Evolutionary conservation across 2,797 vertebrate genomes (phyloP).

Genomic region (Phyllotis vaccarum): DNA sequence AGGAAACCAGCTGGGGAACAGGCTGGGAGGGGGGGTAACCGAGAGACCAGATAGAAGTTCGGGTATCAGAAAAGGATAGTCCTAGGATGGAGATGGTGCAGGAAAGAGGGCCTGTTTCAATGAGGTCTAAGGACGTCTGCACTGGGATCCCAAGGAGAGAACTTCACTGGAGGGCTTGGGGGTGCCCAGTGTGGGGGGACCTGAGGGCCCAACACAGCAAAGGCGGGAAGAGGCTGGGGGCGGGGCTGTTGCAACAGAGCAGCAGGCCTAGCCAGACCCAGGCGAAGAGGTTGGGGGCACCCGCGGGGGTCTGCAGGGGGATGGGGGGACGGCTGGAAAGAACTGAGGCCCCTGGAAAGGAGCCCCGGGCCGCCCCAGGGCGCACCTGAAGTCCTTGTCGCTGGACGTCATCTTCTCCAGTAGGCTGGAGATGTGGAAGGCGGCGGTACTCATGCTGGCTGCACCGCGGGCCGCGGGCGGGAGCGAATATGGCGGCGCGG

Average conservation of each 20-base stretch:
- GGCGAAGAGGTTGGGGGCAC: not conserved
- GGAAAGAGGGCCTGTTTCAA: not conserved
- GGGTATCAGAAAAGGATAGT: not conserved
- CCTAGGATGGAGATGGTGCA: not conserved
- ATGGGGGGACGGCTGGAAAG: not conserved
- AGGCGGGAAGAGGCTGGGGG: not conserved
- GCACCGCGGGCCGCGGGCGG: slow-evolving; percentile 47
- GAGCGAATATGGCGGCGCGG: slow-evolving; percentile 73
- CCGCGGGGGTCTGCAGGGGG: not conserved
- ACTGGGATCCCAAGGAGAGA: not conserved
- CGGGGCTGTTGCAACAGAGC: not conserved
- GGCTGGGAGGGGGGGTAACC: not conserved
- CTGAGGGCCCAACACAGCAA: not conserved
- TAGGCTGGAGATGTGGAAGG: slow-evolving; percentile 96
- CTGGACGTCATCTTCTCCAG: slow-evolving; percentile 98
- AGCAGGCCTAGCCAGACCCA: not conserved
- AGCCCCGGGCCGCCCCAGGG: not conserved
- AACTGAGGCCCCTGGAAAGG: not conserved
- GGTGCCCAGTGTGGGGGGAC: not conserved
- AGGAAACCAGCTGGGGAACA: not conserved
- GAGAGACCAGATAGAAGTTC: not conserved
- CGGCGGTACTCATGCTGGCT: slow-evolving; percentile 91
- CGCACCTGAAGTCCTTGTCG: slow-evolving; percentile 98
- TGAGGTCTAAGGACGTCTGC: not conserved
- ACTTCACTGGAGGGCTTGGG: not conserved